Base-by-base conservation (phyloP, 2,888 invertebrate species). In the Ischnura elegans region DNA sequence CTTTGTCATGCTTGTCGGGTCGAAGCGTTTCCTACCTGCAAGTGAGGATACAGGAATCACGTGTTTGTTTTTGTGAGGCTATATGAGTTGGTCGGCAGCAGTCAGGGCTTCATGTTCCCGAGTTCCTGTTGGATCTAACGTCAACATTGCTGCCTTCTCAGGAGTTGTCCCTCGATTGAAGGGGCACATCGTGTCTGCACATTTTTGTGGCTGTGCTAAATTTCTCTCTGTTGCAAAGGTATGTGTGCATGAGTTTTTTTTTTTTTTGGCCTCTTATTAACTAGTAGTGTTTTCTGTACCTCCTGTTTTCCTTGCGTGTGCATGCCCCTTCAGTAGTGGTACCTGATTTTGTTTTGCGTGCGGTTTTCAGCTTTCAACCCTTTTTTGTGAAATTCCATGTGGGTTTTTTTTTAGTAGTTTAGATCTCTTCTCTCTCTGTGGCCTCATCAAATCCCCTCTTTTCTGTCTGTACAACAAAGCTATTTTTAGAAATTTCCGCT, bases 261-360 rank as follows among this genome's bases (percentile, higher is more conserved):
- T 93, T 93, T 84, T 61, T 86, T 45, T 90, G 43, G 76, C 42
- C 93, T 76, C 25, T 61, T 90, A 43, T 61, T 25, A 36, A 45
- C 45, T n/a, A 87, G 84, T 93, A 55, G 61, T 0, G 45, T 90
- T n/a, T n/a, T n/a, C 84, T 51, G 51, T n/a, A n/a, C n/a, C n/a
- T n/a, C n/a, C n/a, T n/a, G n/a, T n/a, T n/a, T n/a, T n/a, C n/a
- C 46, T 94, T 93, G 42, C 93, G 93, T 46, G 87, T 93, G 61
- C 90, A 87, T 51, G 47, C 42, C 45, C 29, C 36, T 1, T 84
- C 90, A 51, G 45, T 93, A 61, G 47, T 93, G 66, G n/a, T 93
- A n/a, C 76, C 42, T 85, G 61, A 29, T 94, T 94, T 94, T 94
- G 19, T 76, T 94, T 93, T 94, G n/a, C n/a, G n/a, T n/a, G n/a